Evolutionary conservation across 2,113 vertebrate species (phyloP), one percentile per base, ranked within the genome.

Genomic region (Lagopus muta): DNA sequence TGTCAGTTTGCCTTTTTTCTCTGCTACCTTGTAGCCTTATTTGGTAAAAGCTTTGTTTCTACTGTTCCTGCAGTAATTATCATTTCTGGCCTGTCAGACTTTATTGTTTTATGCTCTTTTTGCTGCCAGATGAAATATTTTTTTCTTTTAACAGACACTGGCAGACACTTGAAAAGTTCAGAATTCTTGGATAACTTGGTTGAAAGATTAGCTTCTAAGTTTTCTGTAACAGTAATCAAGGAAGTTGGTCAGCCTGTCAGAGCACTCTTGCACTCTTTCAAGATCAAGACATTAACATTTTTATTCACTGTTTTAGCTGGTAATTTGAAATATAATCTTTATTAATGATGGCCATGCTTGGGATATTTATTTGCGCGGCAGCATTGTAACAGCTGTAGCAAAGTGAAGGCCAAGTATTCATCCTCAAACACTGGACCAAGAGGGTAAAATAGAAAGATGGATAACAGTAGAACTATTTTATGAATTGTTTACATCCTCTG

Each of bases 41-140:
- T 98, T 98, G 97, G 96, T 97, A 94, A 97, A 97, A 95, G 78
- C 62, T 91, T 96, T 93, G 58, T 95, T 93, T 93, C 67, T 85
- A 78, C 94, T 91, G 57, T 96, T 97, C 94, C 62, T 96, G 82
- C 82, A 86, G 80, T 96, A 95, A 97, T 95, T 97, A 95, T 94
- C 42, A 93, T 97, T 98, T 98, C 91, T 95, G 91, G 89, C 70
- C 77, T 97, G 94, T 97, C 96, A 96, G 76, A 83, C 89, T 97
- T 94, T 89, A 84, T 97, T 97, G 74, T 82, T 78, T 97, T 96
- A 77, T 89, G 67, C 65, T 64, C 25, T 28, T 27, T 87, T 86
- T 90, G 48, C 91, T 98, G 93, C 95, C 85, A 95, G 82, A 87
- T 92, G 38, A 94, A 94, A 36, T 83, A 66, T 92, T 83, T 95